Evolutionary conservation across 2,113 vertebrate species (phyloP).

Genomic region (Leucoraja erinaceus): DNA sequence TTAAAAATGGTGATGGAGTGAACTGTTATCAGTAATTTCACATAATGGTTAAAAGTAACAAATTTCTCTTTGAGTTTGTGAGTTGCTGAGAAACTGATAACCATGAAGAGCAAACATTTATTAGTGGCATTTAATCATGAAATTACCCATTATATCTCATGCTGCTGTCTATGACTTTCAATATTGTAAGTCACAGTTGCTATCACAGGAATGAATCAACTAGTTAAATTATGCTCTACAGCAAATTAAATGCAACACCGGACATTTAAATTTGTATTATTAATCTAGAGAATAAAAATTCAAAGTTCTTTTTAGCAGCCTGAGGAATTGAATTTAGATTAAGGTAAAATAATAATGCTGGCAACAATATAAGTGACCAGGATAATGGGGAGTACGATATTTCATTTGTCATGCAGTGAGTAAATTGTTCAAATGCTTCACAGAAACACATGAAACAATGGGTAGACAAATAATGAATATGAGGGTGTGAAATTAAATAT

Average conservation of each 20-base stretch:
- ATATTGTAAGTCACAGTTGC: too few species aligned
- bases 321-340: neutral
- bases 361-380: neutral
- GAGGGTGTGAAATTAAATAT: neutral
- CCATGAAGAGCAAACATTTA: neutral
- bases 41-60: neutral
- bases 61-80: neutral
- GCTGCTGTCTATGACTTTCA: neutral
- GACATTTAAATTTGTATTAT: neutral
- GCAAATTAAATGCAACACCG: neutral
- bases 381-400: neutral
- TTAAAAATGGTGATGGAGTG: neutral
- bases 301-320: neutral
- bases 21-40: neutral
- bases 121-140: neutral
- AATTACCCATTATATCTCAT: neutral
- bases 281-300: neutral
- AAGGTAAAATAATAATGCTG: neutral
- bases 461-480: neutral
- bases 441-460: neutral
- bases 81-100: neutral
- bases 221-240: neutral
- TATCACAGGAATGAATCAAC: neutral
- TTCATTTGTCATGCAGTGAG: neutral
- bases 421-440: neutral